Percentiles rank a stretch among this genome's conserved stretches.
Evolutionary conservation across 2,888 invertebrate genomes (phyloP).

Genomic region (Apodemia hepburni): DNA sequence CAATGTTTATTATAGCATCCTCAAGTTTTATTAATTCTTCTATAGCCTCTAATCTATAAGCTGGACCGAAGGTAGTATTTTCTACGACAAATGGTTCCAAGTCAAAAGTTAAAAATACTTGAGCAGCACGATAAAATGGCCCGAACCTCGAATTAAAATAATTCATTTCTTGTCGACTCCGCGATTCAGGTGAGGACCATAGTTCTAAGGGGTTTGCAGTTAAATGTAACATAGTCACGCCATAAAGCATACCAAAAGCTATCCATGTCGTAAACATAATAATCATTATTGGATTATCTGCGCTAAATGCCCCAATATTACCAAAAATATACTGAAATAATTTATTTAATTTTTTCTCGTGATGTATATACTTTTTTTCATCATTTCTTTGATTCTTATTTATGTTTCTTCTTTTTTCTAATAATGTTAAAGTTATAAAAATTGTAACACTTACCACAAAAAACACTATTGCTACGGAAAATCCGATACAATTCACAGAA

Average conservation of each 20-base stretch:
- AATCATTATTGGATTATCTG: conserved; percentile 82
- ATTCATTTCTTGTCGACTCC: conserved; percentile 90
- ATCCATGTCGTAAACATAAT: conserved; percentile 83
- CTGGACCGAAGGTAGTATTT: conserved; percentile 86
- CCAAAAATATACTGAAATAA: conserved; percentile 53
- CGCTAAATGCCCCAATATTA: conserved; percentile 78
- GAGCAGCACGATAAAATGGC: conserved; percentile 94
- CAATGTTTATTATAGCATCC: conserved; percentile 82
- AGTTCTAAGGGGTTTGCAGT: conserved; percentile 95
- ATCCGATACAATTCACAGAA: conserved; percentile 82
- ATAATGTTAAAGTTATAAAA: conserved; percentile 48
- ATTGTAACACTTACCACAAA: conserved; percentile 59
- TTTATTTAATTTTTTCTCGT: conserved; percentile 41
- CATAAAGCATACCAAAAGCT: conserved; percentile 80
- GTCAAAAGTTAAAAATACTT: conserved; percentile 89
- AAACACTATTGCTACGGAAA: conserved; percentile 80
- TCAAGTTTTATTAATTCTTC: conserved; percentile 86
- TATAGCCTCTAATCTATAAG: conserved; percentile 88
- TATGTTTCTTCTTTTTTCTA: conserved; percentile 35
- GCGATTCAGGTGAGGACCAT: conserved; percentile 93
- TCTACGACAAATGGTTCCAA: conserved; percentile 57
- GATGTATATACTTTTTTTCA: conserved; percentile 27
- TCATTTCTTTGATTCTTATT: conserved; percentile 15
- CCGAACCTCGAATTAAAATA: conserved; percentile 93
- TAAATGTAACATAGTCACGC: conserved; percentile 73